A percentile compares a stretch with the other conserved stretches of the same genome.
Conservation (phyloP, 2,888 invertebrate species). For the Drosophila lutescens region DNA sequence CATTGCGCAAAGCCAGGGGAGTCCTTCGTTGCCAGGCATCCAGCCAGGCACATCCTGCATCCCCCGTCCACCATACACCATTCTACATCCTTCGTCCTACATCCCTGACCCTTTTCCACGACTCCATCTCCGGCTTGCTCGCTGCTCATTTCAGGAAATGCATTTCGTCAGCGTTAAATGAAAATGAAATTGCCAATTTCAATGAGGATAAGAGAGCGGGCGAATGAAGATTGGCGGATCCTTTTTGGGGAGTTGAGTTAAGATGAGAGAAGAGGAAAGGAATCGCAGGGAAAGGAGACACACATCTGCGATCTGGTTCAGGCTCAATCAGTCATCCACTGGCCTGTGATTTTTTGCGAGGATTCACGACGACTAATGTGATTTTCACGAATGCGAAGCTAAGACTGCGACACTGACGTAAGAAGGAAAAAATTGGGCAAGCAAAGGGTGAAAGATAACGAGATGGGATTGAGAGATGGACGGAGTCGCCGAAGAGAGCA, state of each 20-base stretch:
- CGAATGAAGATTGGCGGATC: background rate
- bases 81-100: slow-evolving; percentile 23
- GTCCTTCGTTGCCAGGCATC: slow-evolving; percentile 61
- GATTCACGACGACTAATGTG: slow-evolving; percentile 22
- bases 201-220: slow-evolving; percentile 25
- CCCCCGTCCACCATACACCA: background rate
- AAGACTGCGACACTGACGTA: slow-evolving; percentile 2
- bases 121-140: slow-evolving; percentile 32
- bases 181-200: slow-evolving; percentile 80
- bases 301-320: slow-evolving; percentile 5
- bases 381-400: slow-evolving; percentile 24
- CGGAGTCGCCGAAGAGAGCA: background rate
- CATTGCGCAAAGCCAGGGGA: slow-evolving; percentile 54
- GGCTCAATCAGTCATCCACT: slow-evolving; percentile 37
- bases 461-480: background rate
- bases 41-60: slow-evolving; percentile 55
- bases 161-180: slow-evolving; percentile 75
- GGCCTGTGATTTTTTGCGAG: slow-evolving; percentile 20
- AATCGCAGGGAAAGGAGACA: background rate
- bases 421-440: background rate
- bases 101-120: slow-evolving; percentile 1
- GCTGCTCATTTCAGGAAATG: slow-evolving; percentile 72
- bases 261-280: background rate
- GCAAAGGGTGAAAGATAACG: background rate
- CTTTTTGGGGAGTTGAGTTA: background rate